Percentiles rank a stretch among this genome's conserved stretches.
These are phyloP conservation scores for Parnassius orleans DNA, from an alignment of 2,888 invertebrate species.

Conservation along the genomic window DNA sequence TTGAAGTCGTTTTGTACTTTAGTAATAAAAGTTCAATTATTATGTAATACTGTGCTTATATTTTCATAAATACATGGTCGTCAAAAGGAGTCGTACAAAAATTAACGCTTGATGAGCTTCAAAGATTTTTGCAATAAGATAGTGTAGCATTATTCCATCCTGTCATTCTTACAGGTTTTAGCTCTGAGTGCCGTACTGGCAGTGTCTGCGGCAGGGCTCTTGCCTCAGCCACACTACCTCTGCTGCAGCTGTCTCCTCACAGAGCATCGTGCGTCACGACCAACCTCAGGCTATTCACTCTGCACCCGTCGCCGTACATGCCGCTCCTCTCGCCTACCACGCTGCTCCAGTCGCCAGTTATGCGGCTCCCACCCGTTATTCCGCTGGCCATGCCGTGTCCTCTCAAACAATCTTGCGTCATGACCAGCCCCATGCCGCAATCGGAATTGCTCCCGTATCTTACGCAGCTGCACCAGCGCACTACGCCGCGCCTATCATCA, in stretches of 20 bases:
- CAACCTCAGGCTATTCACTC: conserved; percentile 36
- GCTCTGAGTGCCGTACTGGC: conserved; percentile 63
- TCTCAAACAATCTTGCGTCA: conserved; percentile 64
- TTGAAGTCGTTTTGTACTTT: too few species aligned
- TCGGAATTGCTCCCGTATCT: conserved; percentile 42
- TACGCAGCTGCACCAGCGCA: conserved; percentile 38
- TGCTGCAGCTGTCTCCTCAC: conserved; percentile 60
- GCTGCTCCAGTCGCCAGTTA: conserved; percentile 40
- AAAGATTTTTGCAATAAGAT: conserved; percentile 9
- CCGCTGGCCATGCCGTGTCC: conserved; percentile 42
- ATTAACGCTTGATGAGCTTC: too few species aligned
- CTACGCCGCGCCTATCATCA: conserved; percentile 38
- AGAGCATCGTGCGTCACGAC: conserved; percentile 57
- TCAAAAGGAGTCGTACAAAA: too few species aligned
- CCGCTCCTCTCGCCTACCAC: conserved; percentile 43
- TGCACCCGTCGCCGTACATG: conserved; percentile 41
- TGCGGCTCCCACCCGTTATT: conserved; percentile 37
- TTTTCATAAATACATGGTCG: too few species aligned
- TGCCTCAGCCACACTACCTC: conserved; percentile 63
- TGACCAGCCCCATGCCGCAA: conserved; percentile 47
- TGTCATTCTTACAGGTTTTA: conserved; percentile 45
- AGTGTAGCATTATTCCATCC: background rate
- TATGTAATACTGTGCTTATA: too few species aligned
- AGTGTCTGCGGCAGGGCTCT: conserved; percentile 60
- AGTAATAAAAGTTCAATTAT: too few species aligned